Percentiles rank a stretch among this genome's conserved stretches.
phyloP scores from a whole-genome alignment of 1,140 invertebrate genomes.

The Anadara kagoshimensis region DNA sequence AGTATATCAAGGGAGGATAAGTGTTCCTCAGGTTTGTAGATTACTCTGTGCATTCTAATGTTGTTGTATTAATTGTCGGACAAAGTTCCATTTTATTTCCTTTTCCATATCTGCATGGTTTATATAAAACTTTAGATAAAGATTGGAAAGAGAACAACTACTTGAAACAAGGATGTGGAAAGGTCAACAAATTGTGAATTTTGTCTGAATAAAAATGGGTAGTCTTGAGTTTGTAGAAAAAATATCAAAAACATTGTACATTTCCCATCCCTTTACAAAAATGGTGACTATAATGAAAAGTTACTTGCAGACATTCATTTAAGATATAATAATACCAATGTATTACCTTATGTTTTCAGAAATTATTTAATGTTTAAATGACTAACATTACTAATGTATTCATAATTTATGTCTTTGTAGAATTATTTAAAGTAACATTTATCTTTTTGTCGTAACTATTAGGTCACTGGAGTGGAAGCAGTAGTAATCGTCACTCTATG shows the following conservation, averaged over 20 bases:
- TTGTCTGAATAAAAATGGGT: not conserved
- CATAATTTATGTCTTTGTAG: not conserved
- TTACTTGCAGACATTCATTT: not conserved
- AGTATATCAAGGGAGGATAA: constrained; percentile 63
- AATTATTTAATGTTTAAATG: too few species aligned
- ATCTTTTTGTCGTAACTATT: constrained; percentile 5
- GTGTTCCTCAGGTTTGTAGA: constrained; percentile 63
- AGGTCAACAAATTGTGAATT: not conserved
- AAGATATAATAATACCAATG: not conserved
- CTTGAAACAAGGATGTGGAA: not conserved
- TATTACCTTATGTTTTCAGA: too few species aligned
- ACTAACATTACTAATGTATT: too few species aligned
- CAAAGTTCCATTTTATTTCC: too few species aligned
- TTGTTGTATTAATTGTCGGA: too few species aligned
- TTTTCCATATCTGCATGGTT: too few species aligned
- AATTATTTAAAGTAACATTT: not conserved
- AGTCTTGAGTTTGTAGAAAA: not conserved
- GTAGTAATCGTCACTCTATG: constrained; percentile 81
- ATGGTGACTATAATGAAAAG: not conserved
- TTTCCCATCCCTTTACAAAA: not conserved
- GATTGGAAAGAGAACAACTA: not conserved
- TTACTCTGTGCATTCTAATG: too few species aligned
- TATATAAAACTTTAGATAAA: too few species aligned
- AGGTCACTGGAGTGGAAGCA: constrained; percentile 91
- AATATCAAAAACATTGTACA: not conserved